phyloP scores from a whole-genome alignment of 2,113 vertebrate species.

The Bungarus multicinctus region DNA sequence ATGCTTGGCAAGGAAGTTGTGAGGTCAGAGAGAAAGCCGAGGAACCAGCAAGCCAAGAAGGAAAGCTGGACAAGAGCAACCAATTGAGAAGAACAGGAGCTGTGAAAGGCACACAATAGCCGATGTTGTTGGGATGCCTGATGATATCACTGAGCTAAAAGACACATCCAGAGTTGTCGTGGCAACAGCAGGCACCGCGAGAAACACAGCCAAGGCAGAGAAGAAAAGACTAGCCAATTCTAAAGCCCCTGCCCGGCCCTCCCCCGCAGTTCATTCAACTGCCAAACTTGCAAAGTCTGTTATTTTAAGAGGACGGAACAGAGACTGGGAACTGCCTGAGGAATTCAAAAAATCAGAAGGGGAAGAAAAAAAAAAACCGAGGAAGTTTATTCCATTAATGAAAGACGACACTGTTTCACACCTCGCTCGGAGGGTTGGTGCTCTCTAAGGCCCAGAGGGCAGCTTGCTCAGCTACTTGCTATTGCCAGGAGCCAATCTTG shows the following conservation, averaged over 20 bases:
- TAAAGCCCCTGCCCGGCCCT: not conserved
- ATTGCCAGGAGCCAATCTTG: constrained; percentile 21
- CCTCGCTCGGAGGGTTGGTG: rapidly evolving
- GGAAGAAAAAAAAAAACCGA: rapidly evolving
- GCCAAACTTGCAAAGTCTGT: constrained; percentile 19
- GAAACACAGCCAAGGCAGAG: not conserved
- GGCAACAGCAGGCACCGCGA: constrained; percentile 6
- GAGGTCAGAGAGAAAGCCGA: too few species aligned
- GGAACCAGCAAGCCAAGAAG: not conserved
- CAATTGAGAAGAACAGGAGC: too few species aligned
- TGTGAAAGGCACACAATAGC: not conserved
- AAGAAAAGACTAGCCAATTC: not conserved
- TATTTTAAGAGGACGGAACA: not conserved
- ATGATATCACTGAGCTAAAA: constrained; percentile 14
- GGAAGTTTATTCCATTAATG: constrained; percentile 29
- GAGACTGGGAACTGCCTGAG: not conserved
- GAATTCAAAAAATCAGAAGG: not conserved
- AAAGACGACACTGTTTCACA: constrained; percentile 21
- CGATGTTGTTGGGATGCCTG: not conserved
- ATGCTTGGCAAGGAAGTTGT: not conserved
- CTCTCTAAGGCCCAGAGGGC: not conserved
- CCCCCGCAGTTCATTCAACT: not conserved
- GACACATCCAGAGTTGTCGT: constrained; percentile 22
- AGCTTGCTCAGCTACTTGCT: not conserved
- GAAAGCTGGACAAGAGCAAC: not conserved